These are phyloP conservation scores for Hirtodrosophila duncani DNA, from an alignment of 2,888 invertebrate genomes.

Conservation along the genomic window DNA sequence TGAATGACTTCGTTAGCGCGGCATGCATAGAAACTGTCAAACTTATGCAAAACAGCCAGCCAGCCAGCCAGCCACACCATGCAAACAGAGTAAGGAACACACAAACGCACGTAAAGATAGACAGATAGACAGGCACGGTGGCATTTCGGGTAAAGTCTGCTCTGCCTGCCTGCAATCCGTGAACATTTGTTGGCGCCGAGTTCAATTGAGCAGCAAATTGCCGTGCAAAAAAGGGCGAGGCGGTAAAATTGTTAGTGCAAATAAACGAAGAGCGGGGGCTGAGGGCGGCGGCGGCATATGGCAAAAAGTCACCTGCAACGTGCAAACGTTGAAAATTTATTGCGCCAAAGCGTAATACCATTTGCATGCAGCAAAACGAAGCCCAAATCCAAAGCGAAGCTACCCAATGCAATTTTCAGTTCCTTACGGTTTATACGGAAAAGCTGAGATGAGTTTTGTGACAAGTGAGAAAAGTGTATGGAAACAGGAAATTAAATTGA, in stretches of 20 bases:
- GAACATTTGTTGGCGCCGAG: conserved; percentile 36
- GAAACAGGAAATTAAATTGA: no score
- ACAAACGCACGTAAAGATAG: neutral
- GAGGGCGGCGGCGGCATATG: conserved; percentile 11
- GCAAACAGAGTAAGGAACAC: neutral
- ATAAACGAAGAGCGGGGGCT: conserved; percentile 41
- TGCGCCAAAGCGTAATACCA: conserved; percentile 32
- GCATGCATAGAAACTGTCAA: conserved; percentile 51
- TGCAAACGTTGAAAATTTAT: conserved; percentile 64
- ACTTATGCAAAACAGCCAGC: conserved; percentile 68
- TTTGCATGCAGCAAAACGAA: conserved; percentile 42
- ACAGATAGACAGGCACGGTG: no score
- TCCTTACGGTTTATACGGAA: conserved; percentile 6
- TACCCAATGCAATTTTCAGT: conserved; percentile 1
- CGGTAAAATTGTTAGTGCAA: conserved; percentile 64
- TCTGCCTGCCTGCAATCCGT: conserved; percentile 42
- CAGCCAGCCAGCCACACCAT: conserved; percentile 5
- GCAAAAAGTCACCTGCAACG: conserved; percentile 59
- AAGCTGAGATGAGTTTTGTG: conserved; percentile 2
- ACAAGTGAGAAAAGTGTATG: conserved; percentile 11
- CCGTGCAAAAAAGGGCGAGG: conserved; percentile 18
- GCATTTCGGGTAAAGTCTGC: no score
- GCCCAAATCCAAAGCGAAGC: neutral
- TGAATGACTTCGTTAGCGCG: conserved; percentile 70
- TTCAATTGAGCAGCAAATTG: conserved; percentile 74